Evolutionary conservation across 2,797 vertebrate species (phyloP).

Genomic region (Poecilia picta): DNA sequence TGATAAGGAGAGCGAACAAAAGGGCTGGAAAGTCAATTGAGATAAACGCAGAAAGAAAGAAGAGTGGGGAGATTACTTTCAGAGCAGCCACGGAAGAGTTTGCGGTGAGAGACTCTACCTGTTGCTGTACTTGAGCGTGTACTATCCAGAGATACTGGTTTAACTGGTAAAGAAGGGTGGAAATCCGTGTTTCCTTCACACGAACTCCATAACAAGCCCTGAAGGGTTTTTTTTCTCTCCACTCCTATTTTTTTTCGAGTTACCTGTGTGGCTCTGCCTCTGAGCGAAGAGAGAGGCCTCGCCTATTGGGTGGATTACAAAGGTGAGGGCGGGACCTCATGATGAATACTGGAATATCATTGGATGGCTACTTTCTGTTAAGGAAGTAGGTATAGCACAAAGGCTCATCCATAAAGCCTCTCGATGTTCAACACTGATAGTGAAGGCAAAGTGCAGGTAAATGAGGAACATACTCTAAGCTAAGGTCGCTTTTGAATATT

Average conservation of each 20-base stretch:
- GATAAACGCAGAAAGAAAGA: conserved; percentile 68
- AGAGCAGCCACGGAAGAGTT: conserved; percentile 79
- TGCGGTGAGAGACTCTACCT: conserved; percentile 88
- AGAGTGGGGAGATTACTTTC: conserved; percentile 72
- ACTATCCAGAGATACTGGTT: conserved; percentile 89
- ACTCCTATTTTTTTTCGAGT: conserved; percentile 79
- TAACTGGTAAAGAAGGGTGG: conserved; percentile 86
- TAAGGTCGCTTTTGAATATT: background rate
- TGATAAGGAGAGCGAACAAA: conserved; percentile 88
- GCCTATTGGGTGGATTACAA: conserved; percentile 85
- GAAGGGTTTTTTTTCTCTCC: conserved; percentile 58
- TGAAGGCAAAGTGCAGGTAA: conserved; percentile 14
- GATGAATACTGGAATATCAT: conserved; percentile 68
- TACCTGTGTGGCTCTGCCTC: conserved; percentile 89
- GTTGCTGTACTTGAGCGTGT: conserved; percentile 81
- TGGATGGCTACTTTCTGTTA: conserved; percentile 63
- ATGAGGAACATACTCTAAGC: background rate
- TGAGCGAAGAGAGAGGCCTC: conserved; percentile 68
- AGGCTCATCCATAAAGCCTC: background rate
- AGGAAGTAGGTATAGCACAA: conserved; percentile 65
- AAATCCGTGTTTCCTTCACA: conserved; percentile 85
- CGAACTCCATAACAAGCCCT: conserved; percentile 88
- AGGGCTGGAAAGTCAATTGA: conserved; percentile 83
- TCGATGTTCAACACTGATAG: background rate
- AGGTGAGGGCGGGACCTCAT: conserved; percentile 87